These are phyloP conservation scores for Cheirogaleus medius DNA, from an alignment of 2,113 vertebrate genomes.

Conservation along the genomic window DNA sequence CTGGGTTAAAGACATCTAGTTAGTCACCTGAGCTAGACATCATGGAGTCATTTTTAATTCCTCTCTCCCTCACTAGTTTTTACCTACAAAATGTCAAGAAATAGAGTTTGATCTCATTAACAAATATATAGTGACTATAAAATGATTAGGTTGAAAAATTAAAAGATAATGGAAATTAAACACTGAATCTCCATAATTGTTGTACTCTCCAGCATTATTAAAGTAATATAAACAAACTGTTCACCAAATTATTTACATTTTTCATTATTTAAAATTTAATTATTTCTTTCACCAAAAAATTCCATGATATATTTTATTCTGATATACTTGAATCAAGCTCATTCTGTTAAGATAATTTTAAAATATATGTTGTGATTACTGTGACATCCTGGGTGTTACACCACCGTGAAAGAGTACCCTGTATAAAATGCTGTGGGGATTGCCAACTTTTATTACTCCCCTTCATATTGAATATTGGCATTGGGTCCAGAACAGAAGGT, in stretches of 20 bases:
- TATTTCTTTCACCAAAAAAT: background rate
- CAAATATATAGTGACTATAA: background rate
- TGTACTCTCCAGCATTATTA: background rate
- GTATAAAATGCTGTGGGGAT: background rate
- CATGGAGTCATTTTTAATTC: background rate
- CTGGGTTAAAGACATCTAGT: background rate
- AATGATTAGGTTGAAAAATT: background rate
- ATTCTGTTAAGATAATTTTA: background rate
- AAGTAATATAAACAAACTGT: background rate
- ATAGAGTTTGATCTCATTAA: background rate
- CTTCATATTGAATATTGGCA: background rate
- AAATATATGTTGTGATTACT: background rate
- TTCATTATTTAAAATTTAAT: background rate
- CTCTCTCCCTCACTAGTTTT: background rate
- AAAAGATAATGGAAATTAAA: background rate
- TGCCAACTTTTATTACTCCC: background rate
- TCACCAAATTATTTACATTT: background rate
- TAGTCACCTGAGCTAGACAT: background rate
- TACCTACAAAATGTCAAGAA: background rate
- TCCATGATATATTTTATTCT: background rate
- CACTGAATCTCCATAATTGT: background rate
- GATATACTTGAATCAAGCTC: background rate
- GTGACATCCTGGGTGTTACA: background rate
- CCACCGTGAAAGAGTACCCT: background rate
- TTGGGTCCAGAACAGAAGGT: background rate